phyloP scores from a whole-genome alignment of 1,140 invertebrate species.

The Apis mellifera region DNA sequence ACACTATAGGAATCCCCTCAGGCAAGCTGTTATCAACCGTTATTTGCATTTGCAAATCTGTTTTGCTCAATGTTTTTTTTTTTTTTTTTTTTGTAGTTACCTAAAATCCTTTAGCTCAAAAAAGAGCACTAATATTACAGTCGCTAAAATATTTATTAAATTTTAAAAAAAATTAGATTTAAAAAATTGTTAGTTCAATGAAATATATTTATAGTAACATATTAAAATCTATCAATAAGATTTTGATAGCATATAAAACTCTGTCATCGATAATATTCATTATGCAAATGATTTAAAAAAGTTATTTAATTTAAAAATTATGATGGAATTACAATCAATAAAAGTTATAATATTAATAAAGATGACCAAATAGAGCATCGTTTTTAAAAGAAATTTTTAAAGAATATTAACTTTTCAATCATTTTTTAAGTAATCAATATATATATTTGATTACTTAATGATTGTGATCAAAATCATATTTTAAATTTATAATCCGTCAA shows the following conservation, averaged over 20 bases:
- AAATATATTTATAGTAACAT: neutral
- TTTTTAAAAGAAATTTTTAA: no score
- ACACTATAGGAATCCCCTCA: constrained; percentile 88
- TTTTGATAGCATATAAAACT: no score
- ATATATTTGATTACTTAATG: no score
- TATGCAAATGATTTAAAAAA: no score
- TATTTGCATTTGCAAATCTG: constrained; percentile 76
- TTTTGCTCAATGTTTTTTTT: constrained; percentile 72
- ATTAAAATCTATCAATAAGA: neutral
- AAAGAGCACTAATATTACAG: constrained; percentile 40
- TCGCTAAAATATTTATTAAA: constrained; percentile 25
- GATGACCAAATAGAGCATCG: no score
- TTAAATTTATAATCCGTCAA: no score
- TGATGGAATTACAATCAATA: no score
- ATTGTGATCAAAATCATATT: no score
- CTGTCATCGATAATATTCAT: neutral
- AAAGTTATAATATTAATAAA: no score
- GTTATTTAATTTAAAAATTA: no score
- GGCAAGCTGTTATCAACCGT: constrained; percentile 86
- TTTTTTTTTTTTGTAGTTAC: constrained; percentile 67
- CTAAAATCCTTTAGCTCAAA: constrained; percentile 44
- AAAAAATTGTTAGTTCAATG: neutral
- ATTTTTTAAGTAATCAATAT: no score
- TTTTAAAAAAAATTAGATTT: neutral
- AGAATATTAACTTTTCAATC: no score